phyloP scores from a whole-genome alignment of 2,888 invertebrate genomes.

The Zeuzera pyrina region DNA sequence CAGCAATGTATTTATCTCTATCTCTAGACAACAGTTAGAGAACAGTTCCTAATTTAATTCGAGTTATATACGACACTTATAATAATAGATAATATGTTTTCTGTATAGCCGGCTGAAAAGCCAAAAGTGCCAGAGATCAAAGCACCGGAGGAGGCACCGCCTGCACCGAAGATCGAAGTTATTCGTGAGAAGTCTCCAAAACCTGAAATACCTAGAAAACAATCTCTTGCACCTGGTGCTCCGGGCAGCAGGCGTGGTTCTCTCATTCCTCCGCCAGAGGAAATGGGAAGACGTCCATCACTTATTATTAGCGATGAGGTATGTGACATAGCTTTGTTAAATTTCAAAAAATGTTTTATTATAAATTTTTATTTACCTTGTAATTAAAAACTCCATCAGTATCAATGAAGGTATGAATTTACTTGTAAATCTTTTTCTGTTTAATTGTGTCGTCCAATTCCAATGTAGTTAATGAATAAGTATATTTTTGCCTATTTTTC shows the following conservation, averaged over 20 bases:
- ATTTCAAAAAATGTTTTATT: not conserved
- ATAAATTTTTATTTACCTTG: conserved; percentile 8
- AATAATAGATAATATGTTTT: not conserved
- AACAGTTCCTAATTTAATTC: too few species aligned
- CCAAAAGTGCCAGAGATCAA: conserved; percentile 80
- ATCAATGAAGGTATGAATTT: conserved; percentile 46
- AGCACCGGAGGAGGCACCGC: conserved; percentile 70
- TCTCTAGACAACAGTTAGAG: too few species aligned
- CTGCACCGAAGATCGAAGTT: conserved; percentile 90
- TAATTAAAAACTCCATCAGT: conserved; percentile 23
- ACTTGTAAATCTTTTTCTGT: conserved; percentile 29
- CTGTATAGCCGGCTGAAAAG: conserved; percentile 21
- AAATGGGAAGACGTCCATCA: conserved; percentile 88
- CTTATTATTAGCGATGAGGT: conserved; percentile 96
- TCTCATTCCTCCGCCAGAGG: conserved; percentile 90
- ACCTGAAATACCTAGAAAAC: conserved; percentile 77
- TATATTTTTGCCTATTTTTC: too few species aligned
- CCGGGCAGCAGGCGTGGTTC: conserved; percentile 80
- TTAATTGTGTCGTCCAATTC: conserved; percentile 41
- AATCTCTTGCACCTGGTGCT: conserved; percentile 78
- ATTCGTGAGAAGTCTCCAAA: conserved; percentile 84
- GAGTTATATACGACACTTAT: not conserved
- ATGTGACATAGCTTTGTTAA: conserved; percentile 37
- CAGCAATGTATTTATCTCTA: too few species aligned
- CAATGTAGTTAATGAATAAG: conserved; percentile 23